Conservation (phyloP, 2,113 vertebrate species). For the Caranx melampygus region DNA sequence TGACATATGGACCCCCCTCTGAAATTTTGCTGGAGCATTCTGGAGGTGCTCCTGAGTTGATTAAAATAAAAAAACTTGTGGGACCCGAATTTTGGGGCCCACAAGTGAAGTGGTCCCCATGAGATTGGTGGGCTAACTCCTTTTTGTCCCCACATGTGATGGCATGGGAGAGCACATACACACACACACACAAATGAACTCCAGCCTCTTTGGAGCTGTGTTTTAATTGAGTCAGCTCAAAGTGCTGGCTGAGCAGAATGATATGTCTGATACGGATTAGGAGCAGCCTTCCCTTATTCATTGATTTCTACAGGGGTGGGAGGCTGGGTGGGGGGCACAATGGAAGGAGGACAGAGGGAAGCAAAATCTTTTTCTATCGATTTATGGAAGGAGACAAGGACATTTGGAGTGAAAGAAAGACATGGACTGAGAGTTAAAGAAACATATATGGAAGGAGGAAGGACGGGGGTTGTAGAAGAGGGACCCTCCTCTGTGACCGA, state of each 20-base stretch:
- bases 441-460: background rate
- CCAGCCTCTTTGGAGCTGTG: constrained; percentile 47
- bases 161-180: too few species aligned
- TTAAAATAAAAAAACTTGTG: too few species aligned
- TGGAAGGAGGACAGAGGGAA: constrained; percentile 32
- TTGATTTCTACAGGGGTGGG: constrained; percentile 59
- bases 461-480: background rate
- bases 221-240: constrained; percentile 75
- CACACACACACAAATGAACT: constrained; percentile 26
- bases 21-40: too few species aligned
- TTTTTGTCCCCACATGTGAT: too few species aligned
- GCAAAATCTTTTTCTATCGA: constrained; percentile 50
- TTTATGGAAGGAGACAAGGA: constrained; percentile 57
- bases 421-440: constrained; percentile 21
- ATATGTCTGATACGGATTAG: constrained; percentile 73
- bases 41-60: too few species aligned
- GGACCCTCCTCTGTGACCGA: background rate
- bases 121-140: too few species aligned
- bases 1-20: too few species aligned
- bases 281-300: constrained; percentile 61
- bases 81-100: too few species aligned
- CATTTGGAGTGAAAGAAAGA: constrained; percentile 30
- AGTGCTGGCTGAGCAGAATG: constrained; percentile 74
- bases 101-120: too few species aligned
- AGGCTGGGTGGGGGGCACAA: background rate